Conservation (phyloP, 2,797 vertebrate species). For the Sebastes vulpes region DNA sequence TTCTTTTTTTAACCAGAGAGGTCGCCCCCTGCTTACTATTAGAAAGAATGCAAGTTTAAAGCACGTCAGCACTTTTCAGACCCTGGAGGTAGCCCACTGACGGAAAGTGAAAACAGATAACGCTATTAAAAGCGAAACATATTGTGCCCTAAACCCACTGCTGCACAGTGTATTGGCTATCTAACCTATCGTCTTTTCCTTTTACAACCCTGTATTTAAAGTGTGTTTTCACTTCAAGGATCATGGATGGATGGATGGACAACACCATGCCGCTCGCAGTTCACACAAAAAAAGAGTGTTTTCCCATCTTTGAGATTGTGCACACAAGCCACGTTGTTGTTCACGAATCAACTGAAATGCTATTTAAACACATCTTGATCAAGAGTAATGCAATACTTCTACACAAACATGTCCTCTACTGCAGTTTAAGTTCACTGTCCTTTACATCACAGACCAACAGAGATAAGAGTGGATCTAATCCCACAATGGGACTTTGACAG, state of each 20-base stretch:
- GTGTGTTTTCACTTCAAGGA: not conserved
- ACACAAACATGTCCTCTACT: not conserved
- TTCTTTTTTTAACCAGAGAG: accelerated
- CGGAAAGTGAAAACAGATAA: not conserved
- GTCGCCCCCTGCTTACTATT: accelerated
- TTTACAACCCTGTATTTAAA: not conserved
- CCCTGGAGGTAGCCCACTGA: accelerated
- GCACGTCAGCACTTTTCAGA: too few species aligned
- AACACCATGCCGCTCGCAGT: not conserved
- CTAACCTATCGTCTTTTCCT: not conserved
- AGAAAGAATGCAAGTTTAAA: too few species aligned
- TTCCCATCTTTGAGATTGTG: not conserved
- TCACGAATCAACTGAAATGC: accelerated
- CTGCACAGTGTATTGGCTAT: not conserved
- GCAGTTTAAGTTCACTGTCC: not conserved
- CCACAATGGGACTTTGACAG: constrained; percentile 8
- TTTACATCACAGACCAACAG: not conserved
- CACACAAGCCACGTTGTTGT: not conserved
- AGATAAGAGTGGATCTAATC: not conserved
- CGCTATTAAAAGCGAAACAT: not conserved
- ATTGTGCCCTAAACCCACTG: not conserved
- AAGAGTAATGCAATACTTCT: not conserved
- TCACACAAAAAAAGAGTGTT: not conserved
- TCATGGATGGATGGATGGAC: not conserved
- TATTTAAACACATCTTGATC: not conserved